Percentiles rank a stretch among this genome's conserved stretches.
phyloP scores from a whole-genome alignment of 1,140 invertebrate genomes.

The Prorops nasuta region DNA sequence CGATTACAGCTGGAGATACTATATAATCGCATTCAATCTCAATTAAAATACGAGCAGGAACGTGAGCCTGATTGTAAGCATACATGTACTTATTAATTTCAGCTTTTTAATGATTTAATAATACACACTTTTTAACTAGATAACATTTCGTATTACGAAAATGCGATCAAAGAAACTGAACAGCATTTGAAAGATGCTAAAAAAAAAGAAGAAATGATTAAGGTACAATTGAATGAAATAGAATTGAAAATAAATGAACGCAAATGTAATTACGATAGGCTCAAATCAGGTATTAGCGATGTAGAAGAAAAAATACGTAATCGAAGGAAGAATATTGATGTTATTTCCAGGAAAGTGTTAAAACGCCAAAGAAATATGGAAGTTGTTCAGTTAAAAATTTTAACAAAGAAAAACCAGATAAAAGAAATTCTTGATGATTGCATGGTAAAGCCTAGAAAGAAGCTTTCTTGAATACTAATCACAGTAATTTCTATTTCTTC shows the following conservation, averaged over 20 bases:
- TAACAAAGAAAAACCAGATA: slow-evolving; percentile 80
- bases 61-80: slow-evolving; percentile 76
- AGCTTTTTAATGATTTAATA: not conserved
- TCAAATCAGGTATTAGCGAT: not conserved
- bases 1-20: slow-evolving; percentile 92
- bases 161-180: slow-evolving; percentile 79
- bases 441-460: slow-evolving; percentile 67
- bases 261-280: slow-evolving; percentile 50
- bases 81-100: not conserved
- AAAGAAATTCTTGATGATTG: slow-evolving; percentile 86
- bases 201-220: slow-evolving; percentile 75
- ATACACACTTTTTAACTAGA: slow-evolving; percentile 53
- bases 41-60: slow-evolving; percentile 88
- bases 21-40: slow-evolving; percentile 84
- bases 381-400: slow-evolving; percentile 76
- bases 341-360: slow-evolving; percentile 83
- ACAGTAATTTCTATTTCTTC: too few species aligned
- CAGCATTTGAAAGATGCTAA: slow-evolving; percentile 77
- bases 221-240: slow-evolving; percentile 79
- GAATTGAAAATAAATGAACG: slow-evolving; percentile 76
- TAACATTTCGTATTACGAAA: slow-evolving; percentile 83
- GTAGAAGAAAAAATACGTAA: slow-evolving; percentile 60
- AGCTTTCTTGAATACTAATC: too few species aligned
- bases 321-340: slow-evolving; percentile 70
- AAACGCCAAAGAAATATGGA: slow-evolving; percentile 79